Evolutionary conservation across 2,113 vertebrate genomes (phyloP).

Genomic region (Chloropsis hardwickii): DNA sequence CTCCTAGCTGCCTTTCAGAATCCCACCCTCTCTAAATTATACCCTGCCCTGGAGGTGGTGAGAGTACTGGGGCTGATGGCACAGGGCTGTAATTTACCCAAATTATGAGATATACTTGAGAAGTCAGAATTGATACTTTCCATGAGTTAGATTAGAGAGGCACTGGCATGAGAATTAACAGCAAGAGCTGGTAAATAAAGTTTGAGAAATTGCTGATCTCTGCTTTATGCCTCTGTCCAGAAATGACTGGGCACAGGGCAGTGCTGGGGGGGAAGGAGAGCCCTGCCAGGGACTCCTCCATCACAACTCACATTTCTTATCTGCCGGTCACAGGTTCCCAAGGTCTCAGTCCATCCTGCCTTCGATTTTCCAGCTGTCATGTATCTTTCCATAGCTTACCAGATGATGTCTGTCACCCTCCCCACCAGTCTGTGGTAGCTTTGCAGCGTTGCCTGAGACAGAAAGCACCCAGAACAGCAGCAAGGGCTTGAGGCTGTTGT

Average conservation of each 20-base stretch:
- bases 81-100: neutral
- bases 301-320: neutral
- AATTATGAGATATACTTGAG: neutral
- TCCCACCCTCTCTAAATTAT: neutral
- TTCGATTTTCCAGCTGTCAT: neutral
- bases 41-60: neutral
- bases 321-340: neutral
- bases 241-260: neutral
- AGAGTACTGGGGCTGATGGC: neutral
- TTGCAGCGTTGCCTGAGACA: neutral
- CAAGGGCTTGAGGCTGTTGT: neutral
- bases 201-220: neutral
- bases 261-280: neutral
- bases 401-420: neutral
- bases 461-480: neutral
- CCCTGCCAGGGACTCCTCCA: constrained; percentile 3
- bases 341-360: neutral
- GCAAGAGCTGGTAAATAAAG: neutral
- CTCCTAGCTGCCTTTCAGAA: neutral
- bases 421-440: neutral
- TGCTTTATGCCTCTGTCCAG: neutral
- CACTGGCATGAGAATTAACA: neutral
- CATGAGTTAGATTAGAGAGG: neutral
- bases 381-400: neutral
- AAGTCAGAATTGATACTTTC: neutral